Evolutionary conservation across 1,140 invertebrate genomes (phyloP), one percentile per base, ranked within the genome.

Genomic region (Bradynema listronoti): DNA sequence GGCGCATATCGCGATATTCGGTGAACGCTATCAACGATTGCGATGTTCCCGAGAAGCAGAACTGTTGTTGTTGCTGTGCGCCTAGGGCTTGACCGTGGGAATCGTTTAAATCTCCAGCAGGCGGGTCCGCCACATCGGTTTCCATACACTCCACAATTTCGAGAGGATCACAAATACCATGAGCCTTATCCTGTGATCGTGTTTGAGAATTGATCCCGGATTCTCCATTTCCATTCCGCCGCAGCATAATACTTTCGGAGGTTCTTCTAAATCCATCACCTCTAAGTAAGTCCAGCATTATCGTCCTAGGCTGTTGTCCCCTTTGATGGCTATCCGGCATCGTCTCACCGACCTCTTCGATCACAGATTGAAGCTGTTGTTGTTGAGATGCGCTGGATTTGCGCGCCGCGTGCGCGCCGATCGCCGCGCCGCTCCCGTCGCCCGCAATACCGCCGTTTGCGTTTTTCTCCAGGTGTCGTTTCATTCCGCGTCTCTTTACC

Each of bases 401-500:
- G 14, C 25, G n/a, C 27, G 16, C 36, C 24, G 30, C 25, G 30
- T 54, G 29, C 30, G 19, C 24, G n/a, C n/a, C n/a, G n/a, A n/a
- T n/a, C 27, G 22, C 33, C 34, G 30, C 33, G 55, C n/a, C 27
- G 19, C 29, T 19, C 29, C 16, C 36, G 43, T 39, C 32, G 14
- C 6, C 33, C 4, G n/a, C 30, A 6, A 16, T 43, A 9, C 4
- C 33, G 30, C 30, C 24, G 22, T 19, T 42, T 27, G 34, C 29
- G 19, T 66, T 19, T 65, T 64, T 19, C 16, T 56, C 55, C 9
- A 34, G 43, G 7, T 58, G 46, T 2, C 72, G 39, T 42, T 78
- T 78, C 46, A 68, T 60, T 25, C 73, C 71, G n/a, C 74, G 54
- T 47, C 73, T 56, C 51, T 77, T 78, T 11, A 75, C 60, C 41